These are phyloP conservation scores for Peromyscus attwateri DNA, from an alignment of 2,797 vertebrate genomes.

Conservation along the genomic window DNA sequence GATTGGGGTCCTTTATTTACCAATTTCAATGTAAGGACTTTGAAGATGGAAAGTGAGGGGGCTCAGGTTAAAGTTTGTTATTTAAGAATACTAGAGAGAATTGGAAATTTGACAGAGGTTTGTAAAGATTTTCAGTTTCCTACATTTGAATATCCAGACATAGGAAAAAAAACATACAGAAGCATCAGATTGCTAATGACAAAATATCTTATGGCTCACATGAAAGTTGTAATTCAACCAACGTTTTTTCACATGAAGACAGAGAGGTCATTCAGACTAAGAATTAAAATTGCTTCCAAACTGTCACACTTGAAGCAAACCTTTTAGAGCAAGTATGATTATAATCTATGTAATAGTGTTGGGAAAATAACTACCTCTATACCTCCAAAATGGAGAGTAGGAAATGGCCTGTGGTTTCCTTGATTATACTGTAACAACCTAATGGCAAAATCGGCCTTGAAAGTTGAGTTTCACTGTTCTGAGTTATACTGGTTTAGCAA, in stretches of 20 bases:
- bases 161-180: slow-evolving; percentile 38
- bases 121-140: slow-evolving; percentile 43
- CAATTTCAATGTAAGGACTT: neutral
- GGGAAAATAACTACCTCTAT: slow-evolving; percentile 48
- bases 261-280: slow-evolving; percentile 59
- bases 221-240: slow-evolving; percentile 30
- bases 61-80: neutral
- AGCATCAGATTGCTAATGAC: neutral
- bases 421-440: slow-evolving; percentile 47
- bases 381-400: slow-evolving; percentile 42
- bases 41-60: neutral
- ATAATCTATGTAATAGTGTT: slow-evolving; percentile 49
- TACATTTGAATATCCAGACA: slow-evolving; percentile 29
- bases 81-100: slow-evolving; percentile 17
- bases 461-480: slow-evolving; percentile 56
- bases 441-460: slow-evolving; percentile 48
- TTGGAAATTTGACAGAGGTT: slow-evolving; percentile 36
- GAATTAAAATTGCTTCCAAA: slow-evolving; percentile 67
- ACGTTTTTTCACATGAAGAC: slow-evolving; percentile 15
- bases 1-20: neutral
- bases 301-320: slow-evolving; percentile 50
- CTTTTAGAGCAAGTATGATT: slow-evolving; percentile 58
- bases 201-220: slow-evolving; percentile 15
- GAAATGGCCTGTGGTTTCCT: slow-evolving; percentile 27
- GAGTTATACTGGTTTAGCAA: slow-evolving; percentile 39